These are phyloP conservation scores for Clivina fossor DNA, from an alignment of 2,888 invertebrate genomes.

Conservation along the genomic window DNA sequence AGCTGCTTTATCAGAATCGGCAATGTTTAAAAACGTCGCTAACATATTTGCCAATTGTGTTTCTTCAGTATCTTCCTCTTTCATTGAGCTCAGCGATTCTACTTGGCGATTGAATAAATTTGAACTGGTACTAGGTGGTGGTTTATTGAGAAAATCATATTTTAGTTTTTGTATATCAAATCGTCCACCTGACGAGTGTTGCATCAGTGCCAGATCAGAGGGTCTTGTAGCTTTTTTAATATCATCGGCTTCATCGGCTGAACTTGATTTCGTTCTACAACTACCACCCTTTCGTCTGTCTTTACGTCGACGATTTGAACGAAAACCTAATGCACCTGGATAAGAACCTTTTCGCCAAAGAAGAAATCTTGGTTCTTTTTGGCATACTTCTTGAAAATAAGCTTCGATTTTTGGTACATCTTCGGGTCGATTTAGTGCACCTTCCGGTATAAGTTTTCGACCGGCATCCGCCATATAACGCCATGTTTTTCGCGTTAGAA, in stretches of 20 bases:
- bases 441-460: conserved; percentile 81
- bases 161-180: conserved; percentile 70
- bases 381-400: conserved; percentile 81
- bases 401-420: conserved; percentile 80
- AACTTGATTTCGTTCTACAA: conserved; percentile 65
- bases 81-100: conserved; percentile 41
- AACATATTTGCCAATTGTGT: conserved; percentile 64
- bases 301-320: conserved; percentile 60
- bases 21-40: conserved; percentile 66
- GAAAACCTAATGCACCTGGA: conserved; percentile 67
- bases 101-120: conserved; percentile 43
- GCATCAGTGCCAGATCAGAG: conserved; percentile 46
- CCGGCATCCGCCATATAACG: conserved; percentile 92
- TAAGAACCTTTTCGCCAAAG: conserved; percentile 83
- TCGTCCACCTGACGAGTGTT: conserved; percentile 58
- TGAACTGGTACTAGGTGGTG: conserved; percentile 45
- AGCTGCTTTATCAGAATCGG: conserved; percentile 46
- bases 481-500: conserved; percentile 87
- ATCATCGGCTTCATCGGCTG: conserved; percentile 66
- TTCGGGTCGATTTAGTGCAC: conserved; percentile 69
- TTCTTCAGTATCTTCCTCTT: conserved; percentile 56
- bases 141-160: conserved; percentile 65
- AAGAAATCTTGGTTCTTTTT: conserved; percentile 74
- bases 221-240: conserved; percentile 56
- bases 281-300: conserved; percentile 67